Conservation (phyloP, 1,140 invertebrate genomes). For the Cherax quadricarinatus region DNA sequence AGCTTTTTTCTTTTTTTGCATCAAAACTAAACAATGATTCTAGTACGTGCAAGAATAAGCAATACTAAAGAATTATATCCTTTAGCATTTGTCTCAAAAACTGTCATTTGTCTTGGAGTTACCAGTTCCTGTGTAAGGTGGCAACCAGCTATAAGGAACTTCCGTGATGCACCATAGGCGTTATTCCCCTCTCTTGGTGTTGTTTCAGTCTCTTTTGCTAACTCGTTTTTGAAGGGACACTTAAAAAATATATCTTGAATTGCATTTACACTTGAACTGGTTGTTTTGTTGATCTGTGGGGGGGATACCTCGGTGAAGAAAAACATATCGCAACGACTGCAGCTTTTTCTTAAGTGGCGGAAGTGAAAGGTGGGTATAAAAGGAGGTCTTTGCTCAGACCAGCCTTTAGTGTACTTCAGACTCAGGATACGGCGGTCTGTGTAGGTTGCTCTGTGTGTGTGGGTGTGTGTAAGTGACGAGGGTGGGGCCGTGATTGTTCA, state of each 20-base stretch:
- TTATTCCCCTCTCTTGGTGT: not conserved
- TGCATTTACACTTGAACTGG: not conserved
- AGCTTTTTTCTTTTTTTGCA: no score
- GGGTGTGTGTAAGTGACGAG: not conserved
- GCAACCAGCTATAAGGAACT: not conserved
- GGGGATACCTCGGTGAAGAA: not conserved
- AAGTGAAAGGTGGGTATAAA: slow-evolving; percentile 55
- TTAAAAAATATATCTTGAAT: not conserved
- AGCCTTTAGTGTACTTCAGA: slow-evolving; percentile 47
- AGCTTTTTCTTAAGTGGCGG: slow-evolving; percentile 24
- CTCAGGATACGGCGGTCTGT: slow-evolving; percentile 38
- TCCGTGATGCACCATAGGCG: not conserved
- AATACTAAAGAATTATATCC: no score
- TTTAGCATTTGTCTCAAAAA: no score
- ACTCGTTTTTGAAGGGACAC: not conserved
- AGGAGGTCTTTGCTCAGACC: slow-evolving; percentile 27
- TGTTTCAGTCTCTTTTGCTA: not conserved
- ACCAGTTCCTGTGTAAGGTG: no score
- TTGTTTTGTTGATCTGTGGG: not conserved
- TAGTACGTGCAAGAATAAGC: no score
- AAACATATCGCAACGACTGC: slow-evolving; percentile 3
- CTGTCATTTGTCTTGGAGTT: no score
- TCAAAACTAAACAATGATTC: no score
- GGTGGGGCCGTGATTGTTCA: not conserved
- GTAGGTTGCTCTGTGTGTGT: slow-evolving; percentile 15